These are phyloP conservation scores for Oscheius onirici DNA, from an alignment of 2,888 invertebrate genomes.

Conservation along the genomic window DNA sequence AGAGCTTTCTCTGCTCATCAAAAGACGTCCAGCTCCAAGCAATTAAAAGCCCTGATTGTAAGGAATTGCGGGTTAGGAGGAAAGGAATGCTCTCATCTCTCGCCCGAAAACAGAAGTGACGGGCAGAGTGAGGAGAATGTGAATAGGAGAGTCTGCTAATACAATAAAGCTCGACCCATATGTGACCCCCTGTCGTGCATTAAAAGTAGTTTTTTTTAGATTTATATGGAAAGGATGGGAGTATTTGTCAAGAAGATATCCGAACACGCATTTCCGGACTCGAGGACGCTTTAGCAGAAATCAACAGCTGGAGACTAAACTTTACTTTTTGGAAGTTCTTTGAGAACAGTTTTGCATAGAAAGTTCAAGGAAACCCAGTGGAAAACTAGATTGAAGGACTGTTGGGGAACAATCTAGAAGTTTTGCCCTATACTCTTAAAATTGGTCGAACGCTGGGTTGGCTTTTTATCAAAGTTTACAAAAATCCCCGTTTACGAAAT, in stretches of 20 bases:
- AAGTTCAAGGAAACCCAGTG: too few relatives aligned
- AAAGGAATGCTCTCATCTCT: slow-evolving; percentile 3
- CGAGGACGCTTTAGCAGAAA: not conserved
- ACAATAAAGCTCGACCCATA: slow-evolving; percentile 18
- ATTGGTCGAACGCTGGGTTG: too few relatives aligned
- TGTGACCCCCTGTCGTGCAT: not conserved
- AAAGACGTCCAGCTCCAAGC: slow-evolving; percentile 6
- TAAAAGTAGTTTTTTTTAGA: not conserved
- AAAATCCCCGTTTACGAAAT: not conserved
- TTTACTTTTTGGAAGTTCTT: too few relatives aligned
- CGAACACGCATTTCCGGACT: not conserved
- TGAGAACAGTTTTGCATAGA: too few relatives aligned
- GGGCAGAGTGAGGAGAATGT: not conserved
- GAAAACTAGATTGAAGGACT: too few relatives aligned
- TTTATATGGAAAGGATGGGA: not conserved
- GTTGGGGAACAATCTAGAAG: not conserved
- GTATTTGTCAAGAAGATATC: not conserved
- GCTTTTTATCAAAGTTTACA: not conserved
- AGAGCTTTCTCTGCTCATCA: slow-evolving; percentile 6
- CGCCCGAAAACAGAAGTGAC: slow-evolving; percentile 1
- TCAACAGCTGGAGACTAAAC: not conserved
- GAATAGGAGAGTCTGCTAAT: slow-evolving; percentile 1
- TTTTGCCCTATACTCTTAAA: not conserved
- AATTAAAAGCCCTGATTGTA: slow-evolving; percentile 31
- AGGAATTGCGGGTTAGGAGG: not conserved